Percentiles rank a stretch among this genome's conserved stretches.
phyloP scores from a whole-genome alignment of 2,888 invertebrate genomes.

The Tupiocoris notatus region DNA sequence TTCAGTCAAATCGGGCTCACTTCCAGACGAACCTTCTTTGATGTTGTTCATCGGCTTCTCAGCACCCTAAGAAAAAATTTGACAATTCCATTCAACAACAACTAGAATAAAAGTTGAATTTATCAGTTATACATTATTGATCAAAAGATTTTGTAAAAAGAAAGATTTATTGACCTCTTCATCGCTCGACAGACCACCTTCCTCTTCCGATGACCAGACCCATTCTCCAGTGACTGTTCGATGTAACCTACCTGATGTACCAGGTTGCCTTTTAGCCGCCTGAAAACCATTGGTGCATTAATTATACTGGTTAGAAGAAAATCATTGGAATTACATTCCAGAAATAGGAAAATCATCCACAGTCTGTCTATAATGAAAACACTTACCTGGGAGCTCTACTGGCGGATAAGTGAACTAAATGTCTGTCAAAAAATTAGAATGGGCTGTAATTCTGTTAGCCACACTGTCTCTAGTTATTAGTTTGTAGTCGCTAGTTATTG shows the following conservation, averaged over 20 bases:
- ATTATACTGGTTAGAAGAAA: no score
- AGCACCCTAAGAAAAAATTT: conserved; percentile 46
- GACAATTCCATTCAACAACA: conserved; percentile 6
- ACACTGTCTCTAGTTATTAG: no score
- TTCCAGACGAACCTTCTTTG: conserved; percentile 54
- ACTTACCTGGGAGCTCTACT: no score
- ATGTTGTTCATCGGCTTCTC: conserved; percentile 56
- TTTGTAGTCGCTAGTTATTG: no score
- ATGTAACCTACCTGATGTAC: conserved; percentile 72
- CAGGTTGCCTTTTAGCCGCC: conserved; percentile 78
- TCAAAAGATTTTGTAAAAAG: no score
- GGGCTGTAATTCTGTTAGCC: no score
- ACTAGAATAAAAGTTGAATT: neutral
- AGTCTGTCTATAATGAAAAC: no score
- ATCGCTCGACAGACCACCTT: conserved; percentile 61
- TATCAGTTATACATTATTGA: neutral
- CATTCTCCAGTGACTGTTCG: conserved; percentile 95
- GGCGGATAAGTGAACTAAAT: no score
- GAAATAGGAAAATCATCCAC: no score
- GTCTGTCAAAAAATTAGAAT: no score
- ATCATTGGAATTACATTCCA: no score
- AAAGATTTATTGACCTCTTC: conserved; percentile 52
- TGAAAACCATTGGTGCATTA: conserved; percentile 50
- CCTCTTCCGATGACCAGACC: conserved; percentile 97
- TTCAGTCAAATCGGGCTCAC: conserved; percentile 54